Evolutionary conservation across 2,113 vertebrate species (phyloP).

Genomic region (Salvelinus alpinus): DNA sequence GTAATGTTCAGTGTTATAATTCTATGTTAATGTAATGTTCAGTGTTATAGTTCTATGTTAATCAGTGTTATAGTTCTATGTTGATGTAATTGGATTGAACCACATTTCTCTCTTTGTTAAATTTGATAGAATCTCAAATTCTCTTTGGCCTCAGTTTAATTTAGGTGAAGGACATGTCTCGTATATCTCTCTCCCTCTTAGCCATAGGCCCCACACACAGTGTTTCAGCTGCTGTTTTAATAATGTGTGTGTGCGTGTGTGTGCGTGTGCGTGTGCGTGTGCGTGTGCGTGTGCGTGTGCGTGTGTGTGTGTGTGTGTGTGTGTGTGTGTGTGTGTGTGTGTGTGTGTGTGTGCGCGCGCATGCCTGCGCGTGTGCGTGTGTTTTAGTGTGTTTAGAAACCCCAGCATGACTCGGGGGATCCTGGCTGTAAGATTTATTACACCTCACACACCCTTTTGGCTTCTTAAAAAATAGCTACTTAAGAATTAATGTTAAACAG

Average conservation of each 20-base stretch:
- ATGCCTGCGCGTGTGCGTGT: too few species aligned
- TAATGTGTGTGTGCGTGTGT: too few species aligned
- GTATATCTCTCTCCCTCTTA: background rate
- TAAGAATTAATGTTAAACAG: conserved; percentile 55
- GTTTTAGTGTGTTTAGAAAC: conserved; percentile 12
- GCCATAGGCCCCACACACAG: background rate
- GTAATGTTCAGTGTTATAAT: too few species aligned
- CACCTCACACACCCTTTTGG: conserved; percentile 28
- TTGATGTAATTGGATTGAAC: background rate
- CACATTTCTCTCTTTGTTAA: background rate
- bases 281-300: too few species aligned
- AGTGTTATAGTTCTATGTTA: too few species aligned
- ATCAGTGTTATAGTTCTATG: too few species aligned
- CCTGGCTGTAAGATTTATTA: conserved; percentile 43
- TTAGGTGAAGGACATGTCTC: background rate
- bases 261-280: too few species aligned
- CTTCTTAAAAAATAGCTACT: conserved; percentile 36
- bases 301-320: too few species aligned
- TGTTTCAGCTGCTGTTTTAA: too few species aligned
- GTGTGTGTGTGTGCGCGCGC: too few species aligned
- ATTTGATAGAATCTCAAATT: background rate
- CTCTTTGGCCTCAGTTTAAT: background rate
- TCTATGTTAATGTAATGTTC: too few species aligned
- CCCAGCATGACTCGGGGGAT: conserved; percentile 21
- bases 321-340: too few species aligned